A percentile compares a stretch with the other conserved stretches of the same genome.
These are phyloP conservation scores for Littorina saxatilis DNA, from an alignment of 1,140 invertebrate species.

Conservation along the genomic window DNA sequence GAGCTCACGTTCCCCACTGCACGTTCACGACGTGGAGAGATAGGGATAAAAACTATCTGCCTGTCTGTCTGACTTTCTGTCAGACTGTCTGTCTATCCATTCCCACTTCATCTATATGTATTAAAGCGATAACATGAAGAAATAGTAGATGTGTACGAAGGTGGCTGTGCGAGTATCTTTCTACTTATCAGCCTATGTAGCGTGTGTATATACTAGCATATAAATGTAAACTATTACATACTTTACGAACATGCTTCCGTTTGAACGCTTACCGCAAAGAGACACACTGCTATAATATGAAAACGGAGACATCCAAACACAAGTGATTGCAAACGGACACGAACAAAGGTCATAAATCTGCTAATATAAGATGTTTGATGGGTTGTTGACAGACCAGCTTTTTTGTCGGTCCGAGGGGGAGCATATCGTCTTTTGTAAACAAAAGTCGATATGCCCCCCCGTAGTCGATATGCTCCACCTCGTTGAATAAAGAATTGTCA, in stretches of 20 bases:
- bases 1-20: constrained; percentile 40
- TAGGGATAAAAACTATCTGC: neutral
- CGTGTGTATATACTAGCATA: too few species aligned
- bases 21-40: neutral
- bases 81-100: neutral
- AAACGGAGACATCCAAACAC: neutral
- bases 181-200: too few species aligned
- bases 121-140: neutral
- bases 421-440: neutral
- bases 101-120: neutral
- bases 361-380: too few species aligned
- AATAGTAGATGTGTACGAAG: neutral
- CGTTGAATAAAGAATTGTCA: too few species aligned
- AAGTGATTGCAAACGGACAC: too few species aligned
- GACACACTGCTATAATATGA: neutral
- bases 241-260: neutral
- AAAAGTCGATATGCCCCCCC: too few species aligned
- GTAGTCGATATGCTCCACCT: too few species aligned
- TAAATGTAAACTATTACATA: too few species aligned
- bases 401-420: too few species aligned
- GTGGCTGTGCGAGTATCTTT: too few species aligned
- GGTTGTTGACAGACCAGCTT: too few species aligned
- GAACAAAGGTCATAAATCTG: too few species aligned
- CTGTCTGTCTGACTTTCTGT: neutral
- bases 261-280: neutral